Base-by-base conservation (phyloP, 2,797 vertebrate genomes). In the Alosa sapidissima region DNA sequence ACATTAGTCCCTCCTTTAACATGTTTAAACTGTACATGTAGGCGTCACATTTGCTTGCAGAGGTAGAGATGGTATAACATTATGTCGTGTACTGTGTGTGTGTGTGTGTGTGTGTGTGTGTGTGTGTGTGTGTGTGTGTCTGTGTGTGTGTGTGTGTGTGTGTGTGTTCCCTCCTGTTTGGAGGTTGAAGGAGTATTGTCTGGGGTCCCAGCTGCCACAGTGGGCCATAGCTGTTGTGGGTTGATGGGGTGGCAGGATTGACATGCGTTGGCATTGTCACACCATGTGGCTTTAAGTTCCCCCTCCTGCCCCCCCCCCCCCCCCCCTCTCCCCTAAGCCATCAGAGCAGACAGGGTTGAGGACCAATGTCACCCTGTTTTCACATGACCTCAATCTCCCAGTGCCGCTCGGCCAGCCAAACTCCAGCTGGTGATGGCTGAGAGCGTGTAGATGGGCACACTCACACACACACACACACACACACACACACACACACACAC, bases 171-270 rank as follows among this genome's bases (percentile, higher is more conserved):
- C 16, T 5, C 65, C 10, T 28, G 28, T 68, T 68, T 68, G 65
- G 65, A 36, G 65, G 65, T 68, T 68, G 28, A 13, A 28, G 81
- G 81, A 75, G 65, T 52, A 24, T 78, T 45, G 85, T 84, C 14
- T 45, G 81, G 45, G 81, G 48, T 10, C 28, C 81, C 85, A 83
- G 84, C 81, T 88, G 85, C 81, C 84, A 58, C 85, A 86, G 88
- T 81, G 81, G 52, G 83, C 81, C 55, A 16, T 62, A 81, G 48
- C 65, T 84, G 83, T 51, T 78, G 36, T 21, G 81, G 84, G 52
- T 72, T 19, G 72, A 85, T 87, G 72, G 86, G 85, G 86, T 84
- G 84, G 86, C 41, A 87, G 85, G 84, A 85, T 81, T 49, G 85
- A 88, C 84, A 83, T 84, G 82, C 81, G 68, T 45, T 83, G 65